These are phyloP conservation scores for Mustela erminea DNA, from an alignment of 2,797 vertebrate genomes.

Conservation along the genomic window DNA sequence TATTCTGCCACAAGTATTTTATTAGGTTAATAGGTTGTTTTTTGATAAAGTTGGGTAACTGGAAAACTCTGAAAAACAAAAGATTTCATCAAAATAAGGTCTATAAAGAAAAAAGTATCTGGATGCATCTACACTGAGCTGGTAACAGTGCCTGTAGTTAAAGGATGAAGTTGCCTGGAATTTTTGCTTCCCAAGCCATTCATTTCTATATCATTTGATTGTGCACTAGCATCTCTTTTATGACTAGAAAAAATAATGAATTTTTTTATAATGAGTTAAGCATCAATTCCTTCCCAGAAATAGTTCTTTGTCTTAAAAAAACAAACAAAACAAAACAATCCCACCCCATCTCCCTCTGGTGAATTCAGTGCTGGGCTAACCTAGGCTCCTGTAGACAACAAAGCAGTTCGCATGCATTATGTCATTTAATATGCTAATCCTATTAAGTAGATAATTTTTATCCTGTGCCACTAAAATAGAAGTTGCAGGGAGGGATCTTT, in stretches of 20 bases:
- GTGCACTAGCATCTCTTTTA: neutral
- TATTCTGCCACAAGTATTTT: neutral
- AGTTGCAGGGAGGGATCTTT: neutral
- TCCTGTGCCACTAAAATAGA: neutral
- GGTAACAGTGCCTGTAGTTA: neutral
- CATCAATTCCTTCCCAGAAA: slow-evolving; percentile 22
- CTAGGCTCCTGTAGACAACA: neutral
- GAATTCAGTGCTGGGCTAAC: neutral
- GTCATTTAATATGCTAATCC: neutral
- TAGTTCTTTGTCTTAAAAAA: neutral
- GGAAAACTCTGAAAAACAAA: neutral
- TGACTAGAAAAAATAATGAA: slow-evolving; percentile 3
- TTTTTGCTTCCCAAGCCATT: neutral
- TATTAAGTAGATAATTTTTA: neutral
- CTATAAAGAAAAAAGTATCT: slow-evolving; percentile 32
- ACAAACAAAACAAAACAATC: too few species aligned
- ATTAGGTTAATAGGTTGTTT: neutral
- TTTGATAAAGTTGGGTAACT: slow-evolving; percentile 17
- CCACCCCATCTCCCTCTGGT: neutral
- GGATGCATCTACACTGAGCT: neutral
- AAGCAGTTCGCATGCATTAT: neutral
- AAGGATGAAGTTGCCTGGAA: neutral
- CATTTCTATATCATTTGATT: neutral
- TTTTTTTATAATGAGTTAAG: neutral
- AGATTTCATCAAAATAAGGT: neutral